Base-by-base conservation (phyloP, 2,888 invertebrate species). In the Netelia inedita region DNA sequence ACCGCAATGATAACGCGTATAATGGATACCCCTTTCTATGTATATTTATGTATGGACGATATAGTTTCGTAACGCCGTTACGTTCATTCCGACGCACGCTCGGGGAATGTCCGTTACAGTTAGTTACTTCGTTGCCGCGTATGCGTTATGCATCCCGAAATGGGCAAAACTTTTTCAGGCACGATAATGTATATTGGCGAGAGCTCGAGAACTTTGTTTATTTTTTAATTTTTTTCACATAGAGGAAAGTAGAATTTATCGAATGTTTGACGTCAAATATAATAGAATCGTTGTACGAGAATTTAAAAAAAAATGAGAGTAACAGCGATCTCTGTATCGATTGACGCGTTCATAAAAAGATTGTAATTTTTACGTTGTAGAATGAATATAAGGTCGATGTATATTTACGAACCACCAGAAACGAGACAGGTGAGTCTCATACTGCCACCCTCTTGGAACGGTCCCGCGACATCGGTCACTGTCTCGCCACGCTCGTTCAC, bases 361-460 rank as follows among this genome's bases (percentile, higher is more conserved):
- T 28, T 28, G 28, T 28, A 28, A 5, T 28, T 28, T 28, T 2
- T 28, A 28, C 28, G 28, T 28, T 28, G 5, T 28, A 28, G 28
- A 16, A 41, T 69, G 14, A 2, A 41, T 68, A 35, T 46, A 28
- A 28, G 5, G 28, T 28, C 35, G 55, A 16, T 72, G 69, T 79
- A 63, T 21, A 63, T 72, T 65, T 35, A 91, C 95, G 95, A 95
- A 97, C 97, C 97, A 95, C 97, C 97, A 89, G 95, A 95, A 91
- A 97, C 97, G 93, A 96, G 95, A 94, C 97, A 97, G 89, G 96
- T 96, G 79, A 97, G 95, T 91, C 95, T 96, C 94, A 97, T 94
- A 89, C 96, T 95, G 21, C 95, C 95, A 55, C 96, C 96, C 94
- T 97, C 97, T 88, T 95, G 94, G 91, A 97, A 97, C 0, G 97